Base-by-base conservation (phyloP, 2,888 invertebrate species). In the Melanchra persicariae region DNA sequence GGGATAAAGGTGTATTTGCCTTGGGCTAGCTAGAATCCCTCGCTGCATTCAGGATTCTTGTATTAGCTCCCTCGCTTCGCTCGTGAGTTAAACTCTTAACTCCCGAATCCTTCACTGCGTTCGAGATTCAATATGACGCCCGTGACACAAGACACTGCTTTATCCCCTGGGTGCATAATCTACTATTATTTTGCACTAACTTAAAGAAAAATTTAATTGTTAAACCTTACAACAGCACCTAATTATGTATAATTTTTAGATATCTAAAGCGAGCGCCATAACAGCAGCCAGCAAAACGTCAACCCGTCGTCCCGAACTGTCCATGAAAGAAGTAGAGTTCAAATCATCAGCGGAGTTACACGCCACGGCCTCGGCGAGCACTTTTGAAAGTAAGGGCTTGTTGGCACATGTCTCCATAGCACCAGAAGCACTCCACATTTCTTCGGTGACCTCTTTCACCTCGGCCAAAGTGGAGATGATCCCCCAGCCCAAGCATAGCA, bases 191-290 rank as follows among this genome's bases (percentile, higher is more conserved):
- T 15, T 40, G 15, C 15, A 40, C 40, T 15, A 40, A 37, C 37
- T 37, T 37, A 37, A 37, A 37, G 34, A 4, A 37, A 37, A 40
- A 15, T 40, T 40, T 40, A 5, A 40, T 40, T 15, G 15, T 17
- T 5, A 15, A 40, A n/a, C n/a, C n/a, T 47, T n/a, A 47, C 9
- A 47, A 47, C n/a, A 22, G n/a, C 17, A n/a, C 47, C 10, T n/a
- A 58, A 24, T 10, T 26, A 30, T 26, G 19, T 54, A n/a, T 34
- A 43, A 22, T 12, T 70, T 82, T 43, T 47, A 77, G 77, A 54
- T 78, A 22, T 63, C 71, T n/a, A 82, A 24, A 52, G 15, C 15
- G 3, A 43, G 12, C 47, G 19, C 81, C 52, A 12, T 65, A 6
- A 65, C 51, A 79, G 0, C 17, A 24, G 8, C 40, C 26, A 15